Evolutionary conservation across 2,797 vertebrate genomes (phyloP).

Genomic region (Octomys mimax): DNA sequence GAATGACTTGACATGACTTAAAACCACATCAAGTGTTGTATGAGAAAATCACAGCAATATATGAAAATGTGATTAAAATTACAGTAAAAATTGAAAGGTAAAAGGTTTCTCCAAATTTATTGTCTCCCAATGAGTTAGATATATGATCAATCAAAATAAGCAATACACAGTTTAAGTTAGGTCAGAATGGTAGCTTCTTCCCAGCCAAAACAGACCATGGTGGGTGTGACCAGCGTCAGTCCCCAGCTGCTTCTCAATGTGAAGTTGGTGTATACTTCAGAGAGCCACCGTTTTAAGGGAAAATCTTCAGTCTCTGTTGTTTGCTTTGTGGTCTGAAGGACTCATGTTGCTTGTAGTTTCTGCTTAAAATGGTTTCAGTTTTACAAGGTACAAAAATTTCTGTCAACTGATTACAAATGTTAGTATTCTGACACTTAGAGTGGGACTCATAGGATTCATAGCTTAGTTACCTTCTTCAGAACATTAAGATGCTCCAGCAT

Average conservation of each 20-base stretch:
- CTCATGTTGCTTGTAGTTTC: background rate
- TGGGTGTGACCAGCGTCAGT: background rate
- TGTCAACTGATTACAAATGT: background rate
- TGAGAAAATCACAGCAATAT: background rate
- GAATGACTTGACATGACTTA: background rate
- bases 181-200: slow-evolving; percentile 34
- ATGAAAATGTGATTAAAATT: background rate
- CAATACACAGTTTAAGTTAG: slow-evolving; percentile 15
- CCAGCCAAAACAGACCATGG: background rate
- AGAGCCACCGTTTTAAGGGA: background rate
- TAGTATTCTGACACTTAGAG: background rate
- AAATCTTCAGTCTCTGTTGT: background rate
- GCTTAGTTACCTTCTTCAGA: slow-evolving; percentile 1
- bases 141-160: slow-evolving; percentile 31
- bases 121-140: background rate
- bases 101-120: background rate
- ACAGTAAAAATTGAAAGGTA: background rate
- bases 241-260: background rate
- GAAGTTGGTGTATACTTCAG: background rate
- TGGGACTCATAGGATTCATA: background rate
- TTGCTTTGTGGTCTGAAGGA: slow-evolving; percentile 28
- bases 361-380: slow-evolving; percentile 14
- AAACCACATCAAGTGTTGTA: background rate
- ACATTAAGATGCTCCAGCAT: background rate
- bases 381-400: background rate